A percentile compares a stretch with the other conserved stretches of the same genome.
These are phyloP conservation scores for Neofelis nebulosa DNA, from an alignment of 2,113 vertebrate genomes.

Conservation along the genomic window DNA sequence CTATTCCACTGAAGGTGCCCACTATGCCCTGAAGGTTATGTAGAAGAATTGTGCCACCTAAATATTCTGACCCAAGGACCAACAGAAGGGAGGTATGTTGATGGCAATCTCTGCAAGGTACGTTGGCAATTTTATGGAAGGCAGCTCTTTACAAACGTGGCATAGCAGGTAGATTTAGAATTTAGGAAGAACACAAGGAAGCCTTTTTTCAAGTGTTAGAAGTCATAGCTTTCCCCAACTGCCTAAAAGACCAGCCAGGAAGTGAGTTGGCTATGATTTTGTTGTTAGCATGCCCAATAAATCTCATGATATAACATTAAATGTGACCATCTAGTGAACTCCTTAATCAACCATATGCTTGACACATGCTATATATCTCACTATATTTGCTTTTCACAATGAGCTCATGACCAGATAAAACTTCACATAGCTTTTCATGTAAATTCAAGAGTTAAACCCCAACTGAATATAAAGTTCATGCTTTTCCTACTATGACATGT, in stretches of 20 bases:
- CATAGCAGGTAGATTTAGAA: neutral
- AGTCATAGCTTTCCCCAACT: neutral
- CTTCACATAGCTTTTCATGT: neutral
- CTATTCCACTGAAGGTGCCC: neutral
- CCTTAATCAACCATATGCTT: neutral
- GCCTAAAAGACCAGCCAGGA: neutral
- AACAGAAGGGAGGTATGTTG: neutral
- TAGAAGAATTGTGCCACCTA: neutral
- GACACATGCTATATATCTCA: neutral
- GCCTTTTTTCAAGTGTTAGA: neutral
- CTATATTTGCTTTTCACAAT: neutral
- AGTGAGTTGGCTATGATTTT: neutral
- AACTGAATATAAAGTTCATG: neutral
- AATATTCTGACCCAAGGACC: neutral
- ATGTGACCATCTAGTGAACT: neutral
- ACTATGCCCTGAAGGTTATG: neutral
- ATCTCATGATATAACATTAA: neutral
- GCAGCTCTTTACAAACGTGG: neutral
- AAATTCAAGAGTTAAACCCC: neutral
- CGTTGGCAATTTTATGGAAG: neutral
- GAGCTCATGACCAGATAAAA: neutral
- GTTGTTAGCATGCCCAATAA: neutral
- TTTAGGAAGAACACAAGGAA: neutral
- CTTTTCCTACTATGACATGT: neutral
- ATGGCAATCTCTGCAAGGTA: neutral